Evolutionary conservation across 2,888 invertebrate genomes (phyloP).

Genomic region (Agriopis marginaria): DNA sequence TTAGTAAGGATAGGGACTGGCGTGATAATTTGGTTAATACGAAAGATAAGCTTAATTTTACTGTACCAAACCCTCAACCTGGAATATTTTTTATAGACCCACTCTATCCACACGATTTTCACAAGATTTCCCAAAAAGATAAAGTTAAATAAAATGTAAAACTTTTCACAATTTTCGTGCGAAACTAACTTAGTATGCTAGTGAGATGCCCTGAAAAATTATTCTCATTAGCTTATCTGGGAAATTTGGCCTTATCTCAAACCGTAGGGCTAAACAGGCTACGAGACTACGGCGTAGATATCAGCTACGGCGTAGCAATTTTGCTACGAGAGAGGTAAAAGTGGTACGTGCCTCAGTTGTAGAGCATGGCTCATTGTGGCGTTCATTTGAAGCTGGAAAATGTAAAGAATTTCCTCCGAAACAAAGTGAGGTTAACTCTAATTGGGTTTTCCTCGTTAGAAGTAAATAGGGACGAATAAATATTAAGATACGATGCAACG

Average conservation of each 20-base stretch:
- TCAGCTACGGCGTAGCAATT: slow-evolving; percentile 61
- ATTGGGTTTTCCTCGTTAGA: slow-evolving; percentile 17
- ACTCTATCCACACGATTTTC: neutral
- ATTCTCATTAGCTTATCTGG: slow-evolving; percentile 77
- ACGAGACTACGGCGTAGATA: slow-evolving; percentile 56
- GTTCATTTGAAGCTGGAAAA: slow-evolving; percentile 23
- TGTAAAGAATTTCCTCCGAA: slow-evolving; percentile 8
- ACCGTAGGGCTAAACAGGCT: slow-evolving; percentile 64
- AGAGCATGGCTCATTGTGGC: slow-evolving; percentile 54
- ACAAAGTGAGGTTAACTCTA: slow-evolving; percentile 11
- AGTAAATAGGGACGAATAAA: slow-evolving; percentile 1
- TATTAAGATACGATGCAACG: neutral
- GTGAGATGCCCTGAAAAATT: slow-evolving; percentile 64
- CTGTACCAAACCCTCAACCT: neutral
- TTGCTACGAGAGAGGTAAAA: slow-evolving; percentile 62
- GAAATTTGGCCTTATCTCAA: slow-evolving; percentile 72
- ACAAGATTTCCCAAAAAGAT: slow-evolving; percentile 14
- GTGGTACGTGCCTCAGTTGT: slow-evolving; percentile 61
- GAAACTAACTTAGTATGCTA: slow-evolving; percentile 61
- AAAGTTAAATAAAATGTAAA: slow-evolving; percentile 43
- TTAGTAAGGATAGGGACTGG: no score
- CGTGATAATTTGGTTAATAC: no score
- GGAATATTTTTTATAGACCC: neutral
- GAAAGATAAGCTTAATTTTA: slow-evolving; percentile 4
- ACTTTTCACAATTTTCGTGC: slow-evolving; percentile 23